Conservation (phyloP, 2,113 vertebrate genomes). For the Sus scrofa region DNA sequence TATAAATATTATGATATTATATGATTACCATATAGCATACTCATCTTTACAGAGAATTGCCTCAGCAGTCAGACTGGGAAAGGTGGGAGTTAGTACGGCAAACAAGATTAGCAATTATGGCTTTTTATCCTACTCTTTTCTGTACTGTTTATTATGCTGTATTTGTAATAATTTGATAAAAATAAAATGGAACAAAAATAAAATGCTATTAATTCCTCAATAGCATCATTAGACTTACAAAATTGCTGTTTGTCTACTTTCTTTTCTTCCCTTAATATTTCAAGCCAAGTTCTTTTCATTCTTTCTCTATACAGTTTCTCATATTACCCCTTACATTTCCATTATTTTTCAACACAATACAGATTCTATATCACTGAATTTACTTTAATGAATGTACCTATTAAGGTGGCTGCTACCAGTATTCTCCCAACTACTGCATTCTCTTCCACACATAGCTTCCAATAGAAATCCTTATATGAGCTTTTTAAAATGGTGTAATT, state of each 20-base stretch:
- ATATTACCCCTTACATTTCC: background rate
- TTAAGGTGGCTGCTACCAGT: background rate
- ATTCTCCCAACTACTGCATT: background rate
- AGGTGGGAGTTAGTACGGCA: background rate
- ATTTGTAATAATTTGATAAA: background rate
- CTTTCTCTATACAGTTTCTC: background rate
- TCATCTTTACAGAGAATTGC: background rate
- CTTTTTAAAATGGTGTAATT: conserved; percentile 16
- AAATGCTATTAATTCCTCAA: background rate
- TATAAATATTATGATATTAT: background rate
- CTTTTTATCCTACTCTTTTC: background rate
- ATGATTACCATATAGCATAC: background rate
- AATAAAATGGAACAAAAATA: conserved; percentile 7
- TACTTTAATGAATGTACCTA: background rate
- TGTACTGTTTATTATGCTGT: background rate
- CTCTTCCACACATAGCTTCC: background rate
- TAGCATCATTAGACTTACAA: background rate
- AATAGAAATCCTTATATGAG: background rate
- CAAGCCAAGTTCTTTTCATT: background rate
- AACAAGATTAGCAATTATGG: background rate
- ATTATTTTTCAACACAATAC: conserved; percentile 3
- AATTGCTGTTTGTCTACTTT: background rate
- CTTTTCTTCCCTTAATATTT: background rate
- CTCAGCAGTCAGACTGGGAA: background rate
- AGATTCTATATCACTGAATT: background rate